These are phyloP conservation scores for Lepilemur septentrionalis DNA, from an alignment of 2,797 vertebrate species.

Conservation along the genomic window DNA sequence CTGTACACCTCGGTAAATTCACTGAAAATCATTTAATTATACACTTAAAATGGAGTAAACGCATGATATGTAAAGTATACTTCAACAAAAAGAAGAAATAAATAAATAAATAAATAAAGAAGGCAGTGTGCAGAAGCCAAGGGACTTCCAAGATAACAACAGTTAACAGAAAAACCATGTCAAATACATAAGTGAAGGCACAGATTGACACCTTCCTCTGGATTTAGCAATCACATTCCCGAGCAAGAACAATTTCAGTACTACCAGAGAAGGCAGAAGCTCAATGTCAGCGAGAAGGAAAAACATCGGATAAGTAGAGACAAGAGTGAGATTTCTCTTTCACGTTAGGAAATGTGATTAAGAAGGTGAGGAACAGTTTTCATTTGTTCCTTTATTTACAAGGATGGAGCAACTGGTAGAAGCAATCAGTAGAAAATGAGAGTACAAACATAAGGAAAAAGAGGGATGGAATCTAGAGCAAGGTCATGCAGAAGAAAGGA, in stretches of 20 bases:
- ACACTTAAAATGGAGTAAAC: too few species aligned
- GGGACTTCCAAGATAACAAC: neutral
- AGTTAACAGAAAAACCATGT: neutral
- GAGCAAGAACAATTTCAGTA: neutral
- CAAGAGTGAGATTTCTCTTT: neutral
- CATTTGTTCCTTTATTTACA: neutral
- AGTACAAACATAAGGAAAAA: neutral
- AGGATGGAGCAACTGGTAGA: neutral
- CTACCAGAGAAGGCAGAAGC: neutral
- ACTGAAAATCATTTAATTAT: too few species aligned
- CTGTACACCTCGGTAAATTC: too few species aligned
- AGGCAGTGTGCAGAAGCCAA: neutral
- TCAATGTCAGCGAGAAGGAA: neutral
- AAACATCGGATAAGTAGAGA: neutral
- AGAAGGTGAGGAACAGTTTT: neutral
- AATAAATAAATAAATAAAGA: neutral
- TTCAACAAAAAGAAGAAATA: too few species aligned
- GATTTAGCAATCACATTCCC: neutral
- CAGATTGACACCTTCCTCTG: neutral
- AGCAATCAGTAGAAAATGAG: neutral
- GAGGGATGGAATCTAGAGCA: neutral
- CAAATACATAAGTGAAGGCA: neutral
- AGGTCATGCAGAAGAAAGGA: neutral
- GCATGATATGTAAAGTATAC: too few species aligned
- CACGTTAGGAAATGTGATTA: neutral